phyloP scores from a whole-genome alignment of 2,797 vertebrate genomes.

The Passerculus sandwichensis region DNA sequence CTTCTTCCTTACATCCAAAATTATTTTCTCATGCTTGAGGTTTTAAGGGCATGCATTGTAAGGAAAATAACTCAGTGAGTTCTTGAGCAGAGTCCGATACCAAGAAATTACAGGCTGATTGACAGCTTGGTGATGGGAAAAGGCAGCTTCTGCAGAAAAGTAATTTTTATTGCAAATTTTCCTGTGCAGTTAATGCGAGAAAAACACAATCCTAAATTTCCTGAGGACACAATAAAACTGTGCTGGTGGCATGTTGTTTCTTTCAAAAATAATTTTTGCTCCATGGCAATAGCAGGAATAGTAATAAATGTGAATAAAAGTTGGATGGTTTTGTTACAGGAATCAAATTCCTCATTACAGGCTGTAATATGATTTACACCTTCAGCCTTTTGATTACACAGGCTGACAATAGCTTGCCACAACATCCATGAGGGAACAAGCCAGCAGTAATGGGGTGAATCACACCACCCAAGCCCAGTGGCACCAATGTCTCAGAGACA shows the following conservation, averaged over 20 bases:
- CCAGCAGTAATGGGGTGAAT: background rate
- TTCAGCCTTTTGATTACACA: background rate
- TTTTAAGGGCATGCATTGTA: background rate
- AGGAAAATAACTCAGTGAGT: background rate
- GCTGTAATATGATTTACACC: background rate
- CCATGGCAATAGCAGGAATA: background rate
- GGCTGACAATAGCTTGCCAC: background rate
- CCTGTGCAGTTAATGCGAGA: background rate
- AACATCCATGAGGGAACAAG: background rate
- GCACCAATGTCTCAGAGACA: background rate
- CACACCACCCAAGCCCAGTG: background rate
- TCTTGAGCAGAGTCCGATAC: background rate
- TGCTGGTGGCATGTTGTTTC: background rate
- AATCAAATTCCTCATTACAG: slow-evolving; percentile 10
- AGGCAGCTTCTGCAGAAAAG: slow-evolving; percentile 1
- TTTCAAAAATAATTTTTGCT: background rate
- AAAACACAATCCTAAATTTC: slow-evolving; percentile 36
- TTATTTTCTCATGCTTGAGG: background rate
- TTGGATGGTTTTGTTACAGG: background rate
- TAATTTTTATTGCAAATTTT: slow-evolving; percentile 50
- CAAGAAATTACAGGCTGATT: slow-evolving; percentile 44
- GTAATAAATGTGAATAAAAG: slow-evolving; percentile 13
- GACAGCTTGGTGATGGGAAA: slow-evolving; percentile 40
- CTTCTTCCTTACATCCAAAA: background rate
- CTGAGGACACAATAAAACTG: slow-evolving; percentile 5